Conservation (phyloP, 2,797 vertebrate species). For the Chrysolophus pictus region DNA sequence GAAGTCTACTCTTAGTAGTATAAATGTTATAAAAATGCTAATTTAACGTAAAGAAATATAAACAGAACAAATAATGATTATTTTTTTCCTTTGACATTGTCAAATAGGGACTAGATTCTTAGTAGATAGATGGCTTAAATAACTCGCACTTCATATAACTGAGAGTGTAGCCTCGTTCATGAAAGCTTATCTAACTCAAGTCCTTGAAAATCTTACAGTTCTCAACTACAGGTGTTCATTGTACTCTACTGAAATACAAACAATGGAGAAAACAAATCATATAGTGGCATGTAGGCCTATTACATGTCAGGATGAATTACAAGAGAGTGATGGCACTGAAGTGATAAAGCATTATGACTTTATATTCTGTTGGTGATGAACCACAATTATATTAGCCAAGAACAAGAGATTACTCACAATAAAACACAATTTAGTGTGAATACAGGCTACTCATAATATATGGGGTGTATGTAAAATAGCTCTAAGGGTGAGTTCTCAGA, state of each 20-base stretch:
- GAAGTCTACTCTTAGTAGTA: neutral
- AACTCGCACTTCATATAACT: neutral
- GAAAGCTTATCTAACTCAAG: neutral
- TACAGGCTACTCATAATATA: neutral
- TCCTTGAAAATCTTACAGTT: neutral
- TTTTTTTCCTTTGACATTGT: neutral
- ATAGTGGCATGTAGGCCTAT: neutral
- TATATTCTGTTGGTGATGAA: neutral
- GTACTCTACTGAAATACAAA: neutral
- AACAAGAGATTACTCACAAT: slow-evolving; percentile 30
- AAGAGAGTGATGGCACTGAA: neutral
- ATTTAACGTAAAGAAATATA: neutral
- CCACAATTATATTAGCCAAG: neutral
- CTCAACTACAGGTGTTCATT: neutral
- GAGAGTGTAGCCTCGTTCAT: neutral
- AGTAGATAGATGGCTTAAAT: neutral
- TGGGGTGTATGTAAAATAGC: neutral
- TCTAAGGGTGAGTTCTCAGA: neutral
- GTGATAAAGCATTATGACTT: neutral
- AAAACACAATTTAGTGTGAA: slow-evolving; percentile 1
- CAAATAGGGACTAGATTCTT: neutral
- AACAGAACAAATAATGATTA: neutral
- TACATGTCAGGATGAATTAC: neutral
- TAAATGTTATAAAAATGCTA: neutral
- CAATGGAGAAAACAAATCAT: slow-evolving; percentile 1